Evolutionary conservation across 2,888 invertebrate species (phyloP).

Genomic region (Phyllotreta cruciferae): DNA sequence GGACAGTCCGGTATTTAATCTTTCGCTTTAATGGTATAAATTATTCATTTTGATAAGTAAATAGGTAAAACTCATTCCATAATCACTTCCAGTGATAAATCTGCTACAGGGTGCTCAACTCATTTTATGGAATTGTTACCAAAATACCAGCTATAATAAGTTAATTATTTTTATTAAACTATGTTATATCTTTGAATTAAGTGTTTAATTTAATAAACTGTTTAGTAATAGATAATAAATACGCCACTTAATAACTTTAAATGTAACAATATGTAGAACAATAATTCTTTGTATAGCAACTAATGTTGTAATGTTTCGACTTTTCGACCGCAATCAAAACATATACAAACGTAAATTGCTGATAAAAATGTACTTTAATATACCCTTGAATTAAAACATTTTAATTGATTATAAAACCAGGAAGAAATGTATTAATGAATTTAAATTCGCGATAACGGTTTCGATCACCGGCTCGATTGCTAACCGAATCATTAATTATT

Average conservation of each 20-base stretch:
- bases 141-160: not conserved
- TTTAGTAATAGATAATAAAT: no score
- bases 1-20: constrained; percentile 59
- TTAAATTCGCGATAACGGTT: not conserved
- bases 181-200: no score
- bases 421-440: constrained; percentile 26
- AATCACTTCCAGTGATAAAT: constrained; percentile 46
- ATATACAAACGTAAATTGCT: constrained; percentile 9
- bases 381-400: constrained; percentile 25
- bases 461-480: no score
- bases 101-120: constrained; percentile 6
- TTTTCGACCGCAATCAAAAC: not conserved
- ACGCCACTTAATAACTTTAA: no score
- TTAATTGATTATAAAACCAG: constrained; percentile 23
- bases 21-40: constrained; percentile 57
- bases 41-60: constrained; percentile 1
- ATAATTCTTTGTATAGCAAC: no score
- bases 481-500: no score
- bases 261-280: no score
- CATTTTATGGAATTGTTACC: not conserved
- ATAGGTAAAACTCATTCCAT: constrained; percentile 58
- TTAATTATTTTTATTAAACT: not conserved
- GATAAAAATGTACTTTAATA: constrained; percentile 13
- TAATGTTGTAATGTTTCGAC: no score
- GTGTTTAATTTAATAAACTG: no score